These are phyloP conservation scores for Thelaira solivaga DNA, from an alignment of 2,888 invertebrate genomes.

Conservation along the genomic window DNA sequence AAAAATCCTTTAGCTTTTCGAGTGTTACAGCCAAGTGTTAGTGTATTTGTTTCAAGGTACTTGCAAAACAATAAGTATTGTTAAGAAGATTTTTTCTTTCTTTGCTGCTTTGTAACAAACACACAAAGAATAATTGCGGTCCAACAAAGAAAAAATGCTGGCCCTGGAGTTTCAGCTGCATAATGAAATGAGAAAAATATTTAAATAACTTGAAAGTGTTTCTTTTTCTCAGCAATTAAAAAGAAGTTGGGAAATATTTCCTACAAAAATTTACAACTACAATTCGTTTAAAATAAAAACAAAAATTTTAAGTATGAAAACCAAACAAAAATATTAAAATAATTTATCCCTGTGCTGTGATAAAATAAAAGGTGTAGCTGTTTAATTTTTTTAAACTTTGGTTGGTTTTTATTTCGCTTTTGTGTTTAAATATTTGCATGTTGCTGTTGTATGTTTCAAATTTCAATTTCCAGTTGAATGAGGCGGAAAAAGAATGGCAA, in stretches of 20 bases:
- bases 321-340: background rate
- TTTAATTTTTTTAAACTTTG: background rate
- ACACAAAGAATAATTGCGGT: constrained; percentile 50
- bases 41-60: constrained; percentile 48
- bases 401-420: background rate
- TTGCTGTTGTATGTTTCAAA: constrained; percentile 24
- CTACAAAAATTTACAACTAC: background rate
- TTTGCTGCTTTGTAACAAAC: background rate
- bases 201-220: constrained; percentile 48
- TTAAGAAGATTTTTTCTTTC: constrained; percentile 26
- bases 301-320: background rate
- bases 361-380: constrained; percentile 18
- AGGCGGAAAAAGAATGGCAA: constrained; percentile 52
- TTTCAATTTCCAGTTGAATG: constrained; percentile 56
- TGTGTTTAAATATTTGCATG: background rate
- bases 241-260: background rate
- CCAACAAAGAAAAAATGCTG: constrained; percentile 43
- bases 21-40: constrained; percentile 48
- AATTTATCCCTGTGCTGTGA: background rate
- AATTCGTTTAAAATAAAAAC: background rate
- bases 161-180: constrained; percentile 13
- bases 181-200: constrained; percentile 18
- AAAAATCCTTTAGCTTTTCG: constrained; percentile 12
- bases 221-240: constrained; percentile 26
- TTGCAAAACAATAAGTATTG: constrained; percentile 43